Percentiles rank a stretch among this genome's conserved stretches.
Conservation (phyloP, 1,140 invertebrate genomes). For the Drosophila ironensis region DNA sequence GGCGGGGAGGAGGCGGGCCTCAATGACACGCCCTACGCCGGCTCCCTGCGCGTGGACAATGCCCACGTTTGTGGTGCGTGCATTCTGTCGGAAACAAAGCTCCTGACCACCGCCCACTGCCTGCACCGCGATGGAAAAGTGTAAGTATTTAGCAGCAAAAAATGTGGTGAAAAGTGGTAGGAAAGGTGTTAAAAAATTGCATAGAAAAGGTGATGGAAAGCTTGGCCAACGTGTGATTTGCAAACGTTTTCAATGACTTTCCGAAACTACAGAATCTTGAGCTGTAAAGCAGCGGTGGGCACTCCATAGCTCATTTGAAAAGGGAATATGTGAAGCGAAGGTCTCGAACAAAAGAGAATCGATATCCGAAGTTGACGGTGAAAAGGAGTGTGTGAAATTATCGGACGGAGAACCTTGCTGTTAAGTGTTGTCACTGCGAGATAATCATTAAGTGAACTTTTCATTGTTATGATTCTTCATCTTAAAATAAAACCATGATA, state of each 20-base stretch:
- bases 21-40: constrained; percentile 48
- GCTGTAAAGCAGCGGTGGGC: no score
- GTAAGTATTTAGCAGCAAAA: constrained; percentile 45
- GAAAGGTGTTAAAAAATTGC: no score
- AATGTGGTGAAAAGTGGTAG: no score
- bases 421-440: background rate
- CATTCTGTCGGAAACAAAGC: constrained; percentile 34
- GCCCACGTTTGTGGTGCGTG: constrained; percentile 63
- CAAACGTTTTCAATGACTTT: no score
- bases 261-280: no score
- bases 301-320: no score
- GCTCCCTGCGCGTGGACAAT: constrained; percentile 65
- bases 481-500: background rate
- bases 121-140: constrained; percentile 36
- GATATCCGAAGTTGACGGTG: no score
- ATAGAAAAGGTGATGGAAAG: background rate
- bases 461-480: background rate
- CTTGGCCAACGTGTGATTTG: background rate
- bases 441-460: background rate
- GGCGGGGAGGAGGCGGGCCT: constrained; percentile 58
- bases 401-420: no score
- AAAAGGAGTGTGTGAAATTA: no score
- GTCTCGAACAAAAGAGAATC: no score
- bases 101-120: constrained; percentile 74
- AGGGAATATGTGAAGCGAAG: no score